Base-by-base conservation (phyloP, 2,888 invertebrate genomes). In the Noctua comes region DNA sequence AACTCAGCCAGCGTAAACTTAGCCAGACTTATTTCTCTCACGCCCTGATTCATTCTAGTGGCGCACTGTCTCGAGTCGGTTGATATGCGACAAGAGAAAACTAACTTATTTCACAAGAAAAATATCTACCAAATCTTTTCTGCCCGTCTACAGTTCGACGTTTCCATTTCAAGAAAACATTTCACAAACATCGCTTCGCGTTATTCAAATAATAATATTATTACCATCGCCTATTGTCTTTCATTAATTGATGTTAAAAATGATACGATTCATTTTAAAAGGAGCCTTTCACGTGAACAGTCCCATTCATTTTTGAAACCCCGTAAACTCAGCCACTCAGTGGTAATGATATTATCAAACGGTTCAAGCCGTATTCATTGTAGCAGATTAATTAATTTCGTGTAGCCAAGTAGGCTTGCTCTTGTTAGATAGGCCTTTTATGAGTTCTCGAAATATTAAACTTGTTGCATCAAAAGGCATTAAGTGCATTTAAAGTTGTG, bases 1-100 rank as follows among this genome's bases (percentile, higher is more conserved):
- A 86, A 90, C 79, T 89, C 92, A 90, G 88, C 88, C 84, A 82
- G 84, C 89, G 88, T 91, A 88, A 92, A 92, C 89, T 89, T 90
- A 90, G 88, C 89, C 88, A 90, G 91, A 91, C 91, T 92, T 92
- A 91, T 91, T 90, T 90, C 88, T 84, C 89, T 91, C 88, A 91
- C 91, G 93, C 92, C 93, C 92, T 90, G 90, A 89, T 93, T 93
- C 93, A 73, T 91, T 77, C 84, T 82, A 79, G 84, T 85, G 77
- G 81, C 85, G 87, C 84, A 85, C 87, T 88, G 89, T 89, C 86
- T 88, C 86, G 85, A 82, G 74, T 86, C 83, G 74, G 75, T 85
- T 88, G 89, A 89, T 88, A 87, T 87, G 89, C 84, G 88, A 89
- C 88, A 86, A 74, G 76, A 89, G 80, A 90, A 91, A 89, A 90